Evolutionary conservation across 2,888 invertebrate genomes (phyloP).

Genomic region (Callosobruchus maculatus): DNA sequence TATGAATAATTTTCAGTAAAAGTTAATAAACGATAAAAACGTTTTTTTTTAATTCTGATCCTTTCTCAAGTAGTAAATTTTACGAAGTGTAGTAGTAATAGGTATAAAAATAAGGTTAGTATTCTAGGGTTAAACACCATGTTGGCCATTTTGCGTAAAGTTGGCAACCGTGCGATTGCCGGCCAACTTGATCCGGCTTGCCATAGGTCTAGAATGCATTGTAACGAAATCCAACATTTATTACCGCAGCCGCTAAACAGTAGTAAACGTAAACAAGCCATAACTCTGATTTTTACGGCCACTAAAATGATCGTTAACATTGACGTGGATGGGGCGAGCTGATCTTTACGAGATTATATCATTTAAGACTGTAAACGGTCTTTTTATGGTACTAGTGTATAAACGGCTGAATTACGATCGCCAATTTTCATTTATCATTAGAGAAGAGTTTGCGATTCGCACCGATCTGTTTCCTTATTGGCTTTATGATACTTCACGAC

Average conservation of each 20-base stretch:
- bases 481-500: neutral
- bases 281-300: slow-evolving; percentile 51
- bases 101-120: too few relatives aligned
- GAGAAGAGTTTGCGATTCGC: neutral
- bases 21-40: too few relatives aligned
- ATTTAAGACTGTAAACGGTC: neutral
- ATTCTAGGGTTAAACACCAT: too few relatives aligned
- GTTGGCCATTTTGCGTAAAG: neutral
- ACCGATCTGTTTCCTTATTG: neutral
- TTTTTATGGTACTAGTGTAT: neutral
- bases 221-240: slow-evolving; percentile 45
- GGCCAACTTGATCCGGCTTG: slow-evolving; percentile 28
- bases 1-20: too few relatives aligned
- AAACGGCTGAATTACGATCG: neutral
- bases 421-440: neutral
- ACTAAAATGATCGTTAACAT: slow-evolving; percentile 50
- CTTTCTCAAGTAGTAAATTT: too few relatives aligned
- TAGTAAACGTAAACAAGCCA: slow-evolving; percentile 52
- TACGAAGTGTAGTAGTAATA: too few relatives aligned
- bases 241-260: slow-evolving; percentile 48
- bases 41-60: too few relatives aligned
- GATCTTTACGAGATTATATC: neutral
- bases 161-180: neutral
- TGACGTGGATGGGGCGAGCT: slow-evolving; percentile 18
- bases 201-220: slow-evolving; percentile 44